These are phyloP conservation scores for Melopsittacus undulatus DNA, from an alignment of 2,797 vertebrate species.

Conservation along the genomic window DNA sequence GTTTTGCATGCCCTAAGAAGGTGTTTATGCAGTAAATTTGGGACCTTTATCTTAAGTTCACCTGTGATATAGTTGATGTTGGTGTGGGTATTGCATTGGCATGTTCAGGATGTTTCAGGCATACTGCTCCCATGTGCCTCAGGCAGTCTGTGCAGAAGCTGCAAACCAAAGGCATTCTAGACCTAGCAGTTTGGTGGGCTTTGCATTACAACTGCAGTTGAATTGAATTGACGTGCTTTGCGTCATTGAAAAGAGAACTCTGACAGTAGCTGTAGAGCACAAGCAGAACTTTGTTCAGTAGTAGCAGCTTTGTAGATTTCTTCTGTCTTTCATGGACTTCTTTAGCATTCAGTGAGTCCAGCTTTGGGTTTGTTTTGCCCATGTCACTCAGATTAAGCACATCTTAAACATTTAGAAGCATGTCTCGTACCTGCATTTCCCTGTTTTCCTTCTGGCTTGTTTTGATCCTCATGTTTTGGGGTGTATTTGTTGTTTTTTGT, in stretches of 20 bases:
- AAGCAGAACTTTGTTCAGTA: background rate
- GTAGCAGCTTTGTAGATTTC: background rate
- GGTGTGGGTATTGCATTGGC: background rate
- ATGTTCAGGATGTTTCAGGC: background rate
- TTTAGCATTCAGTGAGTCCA: background rate
- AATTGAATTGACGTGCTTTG: background rate
- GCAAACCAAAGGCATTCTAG: background rate
- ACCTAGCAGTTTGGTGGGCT: background rate
- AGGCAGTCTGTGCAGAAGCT: background rate
- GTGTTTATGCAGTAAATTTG: background rate
- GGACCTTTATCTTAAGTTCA: background rate
- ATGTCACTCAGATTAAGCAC: background rate
- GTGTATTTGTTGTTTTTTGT: background rate
- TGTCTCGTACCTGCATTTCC: background rate
- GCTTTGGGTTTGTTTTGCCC: background rate
- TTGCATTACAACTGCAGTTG: background rate
- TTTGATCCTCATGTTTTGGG: background rate
- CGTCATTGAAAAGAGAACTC: background rate
- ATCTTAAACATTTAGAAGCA: background rate
- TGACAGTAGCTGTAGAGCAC: background rate
- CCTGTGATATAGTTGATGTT: background rate
- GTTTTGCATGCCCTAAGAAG: background rate
- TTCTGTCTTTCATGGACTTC: background rate
- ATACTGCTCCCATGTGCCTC: accelerated
- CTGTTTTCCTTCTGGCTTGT: background rate